These are phyloP conservation scores for Aspidiotus destructor DNA, from an alignment of 2,888 invertebrate species.

Conservation along the genomic window DNA sequence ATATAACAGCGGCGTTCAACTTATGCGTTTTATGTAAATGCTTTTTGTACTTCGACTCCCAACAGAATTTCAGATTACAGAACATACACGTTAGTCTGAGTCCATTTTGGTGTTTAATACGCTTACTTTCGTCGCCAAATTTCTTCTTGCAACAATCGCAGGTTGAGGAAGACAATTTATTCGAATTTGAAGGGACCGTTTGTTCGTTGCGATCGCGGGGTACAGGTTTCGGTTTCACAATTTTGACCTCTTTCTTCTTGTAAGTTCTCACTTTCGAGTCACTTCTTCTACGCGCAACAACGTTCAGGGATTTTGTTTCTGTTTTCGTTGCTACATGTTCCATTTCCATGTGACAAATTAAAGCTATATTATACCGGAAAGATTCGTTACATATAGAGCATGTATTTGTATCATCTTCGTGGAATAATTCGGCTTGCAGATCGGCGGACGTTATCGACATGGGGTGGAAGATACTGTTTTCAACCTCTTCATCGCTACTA, in stretches of 20 bases:
- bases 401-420: constrained; percentile 16
- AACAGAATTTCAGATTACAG: constrained; percentile 21
- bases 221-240: background rate
- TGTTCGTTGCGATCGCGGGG: background rate
- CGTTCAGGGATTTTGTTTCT: background rate
- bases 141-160: constrained; percentile 24
- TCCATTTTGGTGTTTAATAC: constrained; percentile 15
- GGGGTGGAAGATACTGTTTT: constrained; percentile 15
- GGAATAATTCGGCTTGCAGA: constrained; percentile 23
- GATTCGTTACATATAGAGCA: constrained; percentile 23
- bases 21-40: constrained; percentile 22
- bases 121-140: constrained; percentile 19
- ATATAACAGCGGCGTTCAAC: constrained; percentile 22
- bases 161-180: background rate
- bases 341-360: constrained; percentile 24
- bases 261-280: background rate
- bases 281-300: background rate
- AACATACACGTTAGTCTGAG: constrained; percentile 16
- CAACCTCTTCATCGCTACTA: constrained; percentile 13
- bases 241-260: background rate
- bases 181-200: background rate
- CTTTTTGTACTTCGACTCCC: constrained; percentile 29
- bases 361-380: constrained; percentile 24
- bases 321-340: constrained; percentile 15
- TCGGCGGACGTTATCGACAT: constrained; percentile 23